Base-by-base conservation (phyloP, 2,113 vertebrate species). In the Oryzias woworae region DNA sequence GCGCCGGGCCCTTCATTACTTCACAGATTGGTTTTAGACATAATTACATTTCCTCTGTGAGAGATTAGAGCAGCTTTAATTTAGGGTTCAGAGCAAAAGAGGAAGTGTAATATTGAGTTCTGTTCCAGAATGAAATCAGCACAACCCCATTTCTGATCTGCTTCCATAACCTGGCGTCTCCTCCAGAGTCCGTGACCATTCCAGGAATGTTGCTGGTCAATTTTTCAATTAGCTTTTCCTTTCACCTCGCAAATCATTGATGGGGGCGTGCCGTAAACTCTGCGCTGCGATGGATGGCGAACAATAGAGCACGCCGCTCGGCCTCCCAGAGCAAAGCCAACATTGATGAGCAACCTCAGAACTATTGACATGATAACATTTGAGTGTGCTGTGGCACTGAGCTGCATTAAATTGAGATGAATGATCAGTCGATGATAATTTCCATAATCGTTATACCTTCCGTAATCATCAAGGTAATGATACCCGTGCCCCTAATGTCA, bases 391-490 rank as follows among this genome's bases (percentile, higher is more conserved):
- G 63, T 67, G 77, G 74, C 83, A 76, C 82, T 68, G 85, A 88
- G 80, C 80, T 77, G 87, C 93, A 93, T 94, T 91, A 93, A 92
- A 94, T 88, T 92, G 86, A 94, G 93, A 95, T 81, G 87, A 94
- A 94, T 91, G 92, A 94, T 92, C 91, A 91, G 92, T 93, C 89
- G 88, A 91, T 93, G 93, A 91, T 58, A 75, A 93, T 94, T 94
- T 95, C 92, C 93, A 94, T 94, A 96, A 95, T 93, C 92, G 91
- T 93, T 91, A 90, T 81, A 88, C 83, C 82, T 85, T 92, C 89
- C 73, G 91, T 93, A 92, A 94, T 94, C 92, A 94, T 94, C 93
- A 95, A 92, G 84, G 85, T 92, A 93, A 94, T 93, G 92, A 92
- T 94, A 93, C 92, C 78, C 91, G 88, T 75, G 86, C 90, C 90